Conservation (phyloP, 2,888 invertebrate species). For the Imbricaverruca yamaguchii region DNA sequence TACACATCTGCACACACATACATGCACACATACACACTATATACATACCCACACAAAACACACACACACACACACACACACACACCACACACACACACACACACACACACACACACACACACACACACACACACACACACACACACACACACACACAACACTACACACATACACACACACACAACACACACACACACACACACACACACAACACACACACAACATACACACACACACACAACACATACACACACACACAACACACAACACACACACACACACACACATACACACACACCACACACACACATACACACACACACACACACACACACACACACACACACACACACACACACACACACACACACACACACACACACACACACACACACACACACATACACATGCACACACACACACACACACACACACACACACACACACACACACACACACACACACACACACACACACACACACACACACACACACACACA, state of each 20-base stretch:
- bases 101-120: constrained; percentile 20
- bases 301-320: constrained; percentile 21
- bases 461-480: not conserved
- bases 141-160: constrained; percentile 1
- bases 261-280: no score
- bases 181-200: no score
- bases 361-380: not conserved
- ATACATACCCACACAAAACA: not conserved
- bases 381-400: constrained; percentile 10
- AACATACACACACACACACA: no score
- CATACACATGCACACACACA: no score
- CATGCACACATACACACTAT: not conserved
- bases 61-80: not conserved
- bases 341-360: not conserved
- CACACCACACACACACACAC: constrained; percentile 16
- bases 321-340: constrained; percentile 19
- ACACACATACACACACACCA: no score
- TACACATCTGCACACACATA: constrained; percentile 16
- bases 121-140: constrained; percentile 23
- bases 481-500: constrained; percentile 10
- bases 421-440: no score
- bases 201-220: no score
- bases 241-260: no score
- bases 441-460: no score
- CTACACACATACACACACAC: no score